phyloP scores from a whole-genome alignment of 2,113 vertebrate species.

The Cairina moschata region DNA sequence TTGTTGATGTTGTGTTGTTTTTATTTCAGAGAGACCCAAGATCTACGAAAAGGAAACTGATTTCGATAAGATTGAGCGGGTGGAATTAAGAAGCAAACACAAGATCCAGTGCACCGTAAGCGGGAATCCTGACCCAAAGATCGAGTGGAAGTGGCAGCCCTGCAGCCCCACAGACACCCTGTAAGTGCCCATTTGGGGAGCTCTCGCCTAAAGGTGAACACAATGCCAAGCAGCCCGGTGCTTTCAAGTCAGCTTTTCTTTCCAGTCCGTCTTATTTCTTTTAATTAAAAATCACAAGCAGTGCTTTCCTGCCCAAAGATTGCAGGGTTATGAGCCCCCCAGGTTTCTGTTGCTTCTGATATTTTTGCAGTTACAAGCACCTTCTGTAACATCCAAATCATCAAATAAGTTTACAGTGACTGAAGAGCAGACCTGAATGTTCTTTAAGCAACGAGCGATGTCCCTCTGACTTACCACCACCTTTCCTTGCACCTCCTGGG shows the following conservation, averaged over 20 bases:
- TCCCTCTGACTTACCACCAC: neutral
- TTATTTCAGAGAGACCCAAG: conserved; percentile 81
- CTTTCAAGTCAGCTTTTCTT: neutral
- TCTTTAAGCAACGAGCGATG: neutral
- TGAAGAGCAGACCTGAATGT: neutral
- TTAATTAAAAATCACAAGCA: neutral
- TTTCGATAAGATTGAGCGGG: conserved; percentile 42
- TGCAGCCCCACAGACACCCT: conserved; percentile 61
- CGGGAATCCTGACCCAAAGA: conserved; percentile 77
- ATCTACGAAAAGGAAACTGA: conserved; percentile 84
- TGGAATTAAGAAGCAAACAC: conserved; percentile 68
- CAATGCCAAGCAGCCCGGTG: fast-evolving
- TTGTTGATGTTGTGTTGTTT: neutral
- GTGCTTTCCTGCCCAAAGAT: neutral
- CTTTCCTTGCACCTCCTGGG: neutral
- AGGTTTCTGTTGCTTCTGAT: neutral
- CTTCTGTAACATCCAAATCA: neutral
- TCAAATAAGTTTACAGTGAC: neutral
- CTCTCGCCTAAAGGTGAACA: fast-evolving
- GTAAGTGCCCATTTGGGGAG: conserved; percentile 35
- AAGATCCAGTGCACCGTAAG: conserved; percentile 81
- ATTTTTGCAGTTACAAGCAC: neutral
- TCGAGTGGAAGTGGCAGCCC: conserved; percentile 88
- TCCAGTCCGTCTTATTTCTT: neutral
- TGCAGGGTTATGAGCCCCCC: neutral